Evolutionary conservation across 2,797 vertebrate species (phyloP), one percentile per base, ranked within the genome.

Genomic region (Halcyon chelicuti): DNA sequence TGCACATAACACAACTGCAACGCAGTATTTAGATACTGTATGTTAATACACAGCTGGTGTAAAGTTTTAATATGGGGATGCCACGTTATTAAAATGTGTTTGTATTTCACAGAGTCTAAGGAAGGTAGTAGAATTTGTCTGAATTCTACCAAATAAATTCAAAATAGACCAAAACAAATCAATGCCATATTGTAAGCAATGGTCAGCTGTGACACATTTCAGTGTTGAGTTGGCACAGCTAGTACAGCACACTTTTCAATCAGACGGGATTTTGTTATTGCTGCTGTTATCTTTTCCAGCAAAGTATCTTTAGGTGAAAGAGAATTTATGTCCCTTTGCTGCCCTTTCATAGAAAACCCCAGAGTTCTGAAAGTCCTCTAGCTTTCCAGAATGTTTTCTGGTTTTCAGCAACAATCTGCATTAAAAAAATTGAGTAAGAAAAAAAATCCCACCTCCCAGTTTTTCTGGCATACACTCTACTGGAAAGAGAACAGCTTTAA

Each of bases 1-100:
- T 86, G 82, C 91, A 97, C 79, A 14, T 94, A 96, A 97, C 95
- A 96, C 95, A 96, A 96, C 92, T 95, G 95, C 95, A 96, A 95
- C 62, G 92, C 95, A 93, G 94, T 92, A 95, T 86, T 83, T 87
- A 94, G 96, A 81, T 96, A 95, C 94, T 95, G 83, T 78, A 92
- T 75, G 87, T 77, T 93, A 71, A 91, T 93, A 97, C 78, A 93
- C 81, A 89, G 96, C 93, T 92, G 90, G 66, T 91, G 92, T 93
- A 42, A 90, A 92, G 93, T 71, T 95, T 91, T 83, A 44, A 23
- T 49, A 85, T 9, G 89, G 86, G 92, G 96, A 96, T 96, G 96
- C 92, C 94, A 95, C 35, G 52, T 94, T 93, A 95, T 96, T 96
- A 94, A 83, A 92, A 88, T 11, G 29, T 15, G 74, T 86, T 90